A percentile compares a stretch with the other conserved stretches of the same genome.
Conservation (phyloP, 2,113 vertebrate species). For the Tachysurus fulvidraco region DNA sequence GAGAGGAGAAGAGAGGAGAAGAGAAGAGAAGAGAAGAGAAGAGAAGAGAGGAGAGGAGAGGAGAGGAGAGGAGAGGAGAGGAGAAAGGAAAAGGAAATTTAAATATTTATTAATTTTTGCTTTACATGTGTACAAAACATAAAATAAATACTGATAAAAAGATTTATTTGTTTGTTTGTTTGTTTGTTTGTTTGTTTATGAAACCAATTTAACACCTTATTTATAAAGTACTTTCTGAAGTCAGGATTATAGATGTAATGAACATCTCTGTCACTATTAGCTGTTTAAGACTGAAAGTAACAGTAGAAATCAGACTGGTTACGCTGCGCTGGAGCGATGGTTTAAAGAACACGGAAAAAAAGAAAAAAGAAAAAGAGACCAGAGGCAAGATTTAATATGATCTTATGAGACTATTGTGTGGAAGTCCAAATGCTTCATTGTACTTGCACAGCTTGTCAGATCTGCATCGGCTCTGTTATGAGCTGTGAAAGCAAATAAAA, state of each 20-base stretch:
- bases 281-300: neutral
- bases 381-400: conserved; percentile 51
- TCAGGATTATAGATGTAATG: neutral
- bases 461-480: conserved; percentile 50
- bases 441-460: conserved; percentile 37
- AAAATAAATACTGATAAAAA: neutral
- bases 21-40: too few relatives aligned
- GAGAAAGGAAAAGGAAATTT: neutral
- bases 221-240: neutral
- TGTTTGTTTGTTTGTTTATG: too few relatives aligned
- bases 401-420: conserved; percentile 23
- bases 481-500: conserved; percentile 49
- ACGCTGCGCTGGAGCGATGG: neutral
- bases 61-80: too few relatives aligned
- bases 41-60: too few relatives aligned
- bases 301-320: neutral
- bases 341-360: conserved; percentile 1
- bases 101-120: neutral
- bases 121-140: neutral
- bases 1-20: too few relatives aligned
- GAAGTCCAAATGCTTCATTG: conserved; percentile 30
- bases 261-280: neutral
- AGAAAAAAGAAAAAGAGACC: neutral
- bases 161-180: too few relatives aligned
- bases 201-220: too few relatives aligned